These are phyloP conservation scores for Formica exsecta DNA, from an alignment of 1,140 invertebrate species.

Conservation along the genomic window DNA sequence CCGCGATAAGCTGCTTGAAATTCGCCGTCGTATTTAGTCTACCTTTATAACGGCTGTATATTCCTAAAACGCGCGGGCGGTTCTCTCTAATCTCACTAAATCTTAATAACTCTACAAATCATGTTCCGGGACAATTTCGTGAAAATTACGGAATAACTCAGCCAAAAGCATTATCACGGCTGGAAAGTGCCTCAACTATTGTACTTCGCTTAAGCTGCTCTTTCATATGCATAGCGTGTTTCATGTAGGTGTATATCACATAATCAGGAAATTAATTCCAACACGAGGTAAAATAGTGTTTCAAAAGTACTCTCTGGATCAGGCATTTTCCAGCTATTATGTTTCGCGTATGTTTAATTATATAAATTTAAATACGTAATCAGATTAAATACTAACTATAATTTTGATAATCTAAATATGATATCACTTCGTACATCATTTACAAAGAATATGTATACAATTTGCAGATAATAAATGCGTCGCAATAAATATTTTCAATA, in stretches of 20 bases:
- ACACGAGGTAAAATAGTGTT: conserved; percentile 46
- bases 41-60: conserved; percentile 43
- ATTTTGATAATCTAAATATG: not conserved
- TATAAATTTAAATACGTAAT: conserved; percentile 23
- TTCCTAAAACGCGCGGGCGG: conserved; percentile 15
- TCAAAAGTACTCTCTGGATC: conserved; percentile 19
- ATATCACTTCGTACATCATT: not conserved
- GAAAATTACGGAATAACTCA: conserved; percentile 77
- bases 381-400: not conserved
- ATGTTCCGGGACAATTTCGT: conserved; percentile 72
- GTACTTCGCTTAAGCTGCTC: conserved; percentile 73
- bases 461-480: not conserved
- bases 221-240: conserved; percentile 73
- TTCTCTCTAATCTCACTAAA: conserved; percentile 70
- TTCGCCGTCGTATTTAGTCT: conserved; percentile 54
- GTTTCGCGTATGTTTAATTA: conserved; percentile 4
- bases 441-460: not conserved
- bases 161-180: conserved; percentile 70
- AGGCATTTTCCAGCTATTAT: conserved; percentile 33
- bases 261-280: conserved; percentile 76
- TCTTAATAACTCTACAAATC: conserved; percentile 76
- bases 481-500: conserved; percentile 27
- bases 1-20: conserved; percentile 36
- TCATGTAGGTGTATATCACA: conserved; percentile 65
- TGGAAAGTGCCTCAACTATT: conserved; percentile 73